Percentiles rank a stretch among this genome's conserved stretches.
phyloP scores from a whole-genome alignment of 1,140 invertebrate species.

The Bicyclus anynana region DNA sequence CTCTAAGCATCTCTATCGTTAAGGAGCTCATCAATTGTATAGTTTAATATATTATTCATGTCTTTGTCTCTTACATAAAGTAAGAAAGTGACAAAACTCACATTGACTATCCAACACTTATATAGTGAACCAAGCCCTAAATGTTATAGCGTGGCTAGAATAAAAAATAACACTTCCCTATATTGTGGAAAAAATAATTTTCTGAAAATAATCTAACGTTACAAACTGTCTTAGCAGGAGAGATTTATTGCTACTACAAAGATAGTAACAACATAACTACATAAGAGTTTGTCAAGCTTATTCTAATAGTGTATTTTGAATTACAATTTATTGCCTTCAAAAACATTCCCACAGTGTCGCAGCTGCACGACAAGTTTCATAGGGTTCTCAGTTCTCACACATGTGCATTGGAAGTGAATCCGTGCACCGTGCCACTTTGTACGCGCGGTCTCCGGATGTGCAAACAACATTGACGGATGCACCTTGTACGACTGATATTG shows the following conservation, averaged over 20 bases:
- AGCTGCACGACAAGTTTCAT: slow-evolving; percentile 30
- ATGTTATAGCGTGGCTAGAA: neutral
- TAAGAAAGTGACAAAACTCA: too few relatives aligned
- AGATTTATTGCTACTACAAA: neutral
- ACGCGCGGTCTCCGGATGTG: slow-evolving; percentile 15
- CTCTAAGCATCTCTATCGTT: too few relatives aligned
- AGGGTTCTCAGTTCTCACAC: slow-evolving; percentile 29
- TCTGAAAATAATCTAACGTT: neutral
- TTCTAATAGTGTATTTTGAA: neutral
- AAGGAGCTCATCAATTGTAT: too few relatives aligned
- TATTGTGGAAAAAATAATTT: too few relatives aligned
- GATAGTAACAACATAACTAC: neutral
- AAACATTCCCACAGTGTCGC: slow-evolving; percentile 24
- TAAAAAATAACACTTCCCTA: too few relatives aligned
- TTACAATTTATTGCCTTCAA: slow-evolving; percentile 6
- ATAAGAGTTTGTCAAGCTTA: neutral
- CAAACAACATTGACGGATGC: slow-evolving; percentile 22
- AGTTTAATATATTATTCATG: too few relatives aligned
- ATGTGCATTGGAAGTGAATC: slow-evolving; percentile 27
- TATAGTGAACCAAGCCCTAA: neutral
- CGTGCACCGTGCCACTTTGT: slow-evolving; percentile 18
- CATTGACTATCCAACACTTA: too few relatives aligned
- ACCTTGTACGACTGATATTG: slow-evolving; percentile 17
- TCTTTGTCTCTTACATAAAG: too few relatives aligned
- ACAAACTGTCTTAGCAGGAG: neutral